These are phyloP conservation scores for Noctua comes DNA, from an alignment of 2,888 invertebrate species.

Conservation along the genomic window DNA sequence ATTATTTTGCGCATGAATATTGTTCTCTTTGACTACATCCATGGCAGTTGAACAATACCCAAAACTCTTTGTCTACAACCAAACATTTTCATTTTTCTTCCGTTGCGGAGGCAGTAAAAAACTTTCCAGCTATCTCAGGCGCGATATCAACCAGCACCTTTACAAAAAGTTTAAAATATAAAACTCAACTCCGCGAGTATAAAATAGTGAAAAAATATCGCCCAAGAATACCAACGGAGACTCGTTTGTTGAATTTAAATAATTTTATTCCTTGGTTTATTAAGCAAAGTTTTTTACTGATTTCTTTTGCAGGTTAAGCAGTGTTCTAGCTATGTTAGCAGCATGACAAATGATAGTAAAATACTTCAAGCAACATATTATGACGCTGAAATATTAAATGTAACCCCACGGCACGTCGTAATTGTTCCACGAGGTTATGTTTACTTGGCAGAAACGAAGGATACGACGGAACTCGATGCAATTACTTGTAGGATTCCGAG, in stretches of 20 bases:
- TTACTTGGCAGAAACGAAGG: slow-evolving; percentile 13
- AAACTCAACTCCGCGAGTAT: slow-evolving; percentile 44
- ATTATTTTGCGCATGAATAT: slow-evolving; percentile 39
- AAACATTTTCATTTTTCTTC: slow-evolving; percentile 74
- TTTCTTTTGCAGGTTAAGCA: slow-evolving; percentile 34
- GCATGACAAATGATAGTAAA: slow-evolving; percentile 17
- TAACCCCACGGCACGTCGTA: background rate
- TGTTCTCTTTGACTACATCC: slow-evolving; percentile 14
- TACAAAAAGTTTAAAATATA: slow-evolving; percentile 59
- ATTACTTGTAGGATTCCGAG: slow-evolving; percentile 27
- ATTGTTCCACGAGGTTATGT: slow-evolving; percentile 35
- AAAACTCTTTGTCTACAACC: slow-evolving; percentile 68
- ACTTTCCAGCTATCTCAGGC: slow-evolving; percentile 41
- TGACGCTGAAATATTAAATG: slow-evolving; percentile 15
- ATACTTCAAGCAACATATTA: slow-evolving; percentile 24
- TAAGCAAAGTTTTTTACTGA: slow-evolving; percentile 27
- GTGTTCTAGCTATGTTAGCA: slow-evolving; percentile 10
- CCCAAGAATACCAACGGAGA: slow-evolving; percentile 46
- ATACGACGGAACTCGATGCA: slow-evolving; percentile 22
- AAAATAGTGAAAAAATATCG: slow-evolving; percentile 58
- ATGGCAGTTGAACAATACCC: slow-evolving; percentile 58
- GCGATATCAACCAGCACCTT: slow-evolving; percentile 51
- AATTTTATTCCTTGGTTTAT: slow-evolving; percentile 61
- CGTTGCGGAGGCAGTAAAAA: slow-evolving; percentile 64
- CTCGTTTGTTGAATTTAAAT: slow-evolving; percentile 63